Base-by-base conservation (phyloP, 2,113 vertebrate genomes). In the Ailurus styani region DNA sequence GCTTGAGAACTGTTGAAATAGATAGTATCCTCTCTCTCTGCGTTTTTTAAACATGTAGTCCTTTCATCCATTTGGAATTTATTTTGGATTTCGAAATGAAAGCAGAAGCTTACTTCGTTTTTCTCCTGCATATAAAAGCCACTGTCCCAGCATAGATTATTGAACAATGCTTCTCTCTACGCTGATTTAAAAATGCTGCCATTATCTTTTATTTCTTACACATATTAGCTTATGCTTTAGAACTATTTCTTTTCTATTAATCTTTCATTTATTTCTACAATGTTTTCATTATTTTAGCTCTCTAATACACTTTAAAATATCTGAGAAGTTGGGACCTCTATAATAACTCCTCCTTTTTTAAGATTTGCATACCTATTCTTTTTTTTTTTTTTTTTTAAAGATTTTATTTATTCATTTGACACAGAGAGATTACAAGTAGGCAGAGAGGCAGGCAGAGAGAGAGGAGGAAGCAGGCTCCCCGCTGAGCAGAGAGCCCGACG, bases 201-300 rank as follows among this genome's bases (percentile, higher is more conserved):
- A 64, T 97, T 45, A n/a, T 87, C 7, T 91, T 96, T 91, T 60
- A 87, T 82, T 93, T 89, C 72, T 94, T 86, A 55, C 7, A 79
- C 37, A 64, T 77, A n/a, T 64, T 72, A 57, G 3, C 75, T 91
- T 95, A 91, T 95, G 40, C 47, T 91, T 96, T 89, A 70, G 47
- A 84, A 72, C 3, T 88, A 50, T 60, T 91, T 91, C 14, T 87
- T 52, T 55, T 87, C 20, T 2, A 77, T 83, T 95, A 96, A 34
- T 55, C 27, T 96, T 93, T 83, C 54, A 79, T 90, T 91, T n/a
- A 86, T 42, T 93, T 94, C 31, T 37, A 95, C 20, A 42, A 34
- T 78, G 14, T 57, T 94, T 96, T 91, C 72, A 95, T 78, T 93
- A 82, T 90, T 93, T 91, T 91, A 92, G 31, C 3, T 78, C 10